Evolutionary conservation across 2,797 vertebrate genomes (phyloP), one percentile per base, ranked within the genome.

Genomic region (Ispidina lecontei): DNA sequence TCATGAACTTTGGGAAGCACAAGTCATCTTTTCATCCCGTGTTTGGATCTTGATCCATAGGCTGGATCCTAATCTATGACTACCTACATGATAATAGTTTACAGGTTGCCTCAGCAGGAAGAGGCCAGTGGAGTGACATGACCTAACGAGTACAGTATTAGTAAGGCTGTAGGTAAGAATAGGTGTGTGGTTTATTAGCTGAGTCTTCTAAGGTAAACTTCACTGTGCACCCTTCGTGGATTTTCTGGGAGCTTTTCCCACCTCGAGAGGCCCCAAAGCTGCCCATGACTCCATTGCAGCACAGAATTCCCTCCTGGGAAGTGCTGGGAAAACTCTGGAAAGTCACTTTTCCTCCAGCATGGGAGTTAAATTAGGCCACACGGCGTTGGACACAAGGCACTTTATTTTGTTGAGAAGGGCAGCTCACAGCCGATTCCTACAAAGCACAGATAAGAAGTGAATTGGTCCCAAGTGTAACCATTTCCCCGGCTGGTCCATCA

Each of bases 61-160:
- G 63, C 29, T 33, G 41, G 75, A 60, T 85, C 62, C n/a, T 56
- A 22, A 55, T 29, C 76, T 41, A 17, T 39, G 39, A 44, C 51
- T 31, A 7, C 39, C 35, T 39, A 4, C 3, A 5, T 19, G 39
- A 17, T 15, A 56, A 52, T 8, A 23, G 25, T 25, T 49, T 1
- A 49, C 33, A 33, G 56, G 52, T 37, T 60, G 83, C 56, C 91
- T 86, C 92, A 87, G 19, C 75, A 56, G 87, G 87, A 94, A 92
- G 83, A 31, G 56, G 68, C 22, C 84, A 68, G 47, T 12, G 47
- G 71, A 41, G 17, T 31, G 71, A 84, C 74, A 63, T 1, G 2
- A 65, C 59, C 2, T 2, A 73, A 46, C 0, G 21, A 62, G 65
- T 0, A 23, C 25, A 28, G 1, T 2, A 35, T 78, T 23, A 86